Evolutionary conservation across 2,797 vertebrate species (phyloP).

Genomic region (Heliangelus exortis): DNA sequence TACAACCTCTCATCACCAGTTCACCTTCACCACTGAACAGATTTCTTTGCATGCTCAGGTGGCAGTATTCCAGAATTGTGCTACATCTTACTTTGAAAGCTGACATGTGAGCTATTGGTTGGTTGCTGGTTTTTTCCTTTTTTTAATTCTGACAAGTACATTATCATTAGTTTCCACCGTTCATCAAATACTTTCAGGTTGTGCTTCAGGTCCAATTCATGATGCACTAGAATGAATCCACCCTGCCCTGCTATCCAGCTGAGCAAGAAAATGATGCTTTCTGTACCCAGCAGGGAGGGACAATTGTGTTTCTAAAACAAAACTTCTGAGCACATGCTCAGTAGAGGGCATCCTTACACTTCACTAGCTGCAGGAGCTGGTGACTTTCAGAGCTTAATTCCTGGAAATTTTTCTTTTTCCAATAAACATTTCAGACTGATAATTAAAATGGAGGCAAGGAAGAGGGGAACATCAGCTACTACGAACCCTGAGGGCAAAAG

Average conservation of each 20-base stretch:
- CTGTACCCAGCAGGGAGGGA: background rate
- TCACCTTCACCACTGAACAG: background rate
- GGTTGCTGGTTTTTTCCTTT: background rate
- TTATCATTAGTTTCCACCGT: background rate
- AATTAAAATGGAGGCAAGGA: constrained; percentile 38
- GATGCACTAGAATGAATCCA: background rate
- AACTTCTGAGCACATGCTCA: background rate
- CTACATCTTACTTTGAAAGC: background rate
- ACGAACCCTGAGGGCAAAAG: constrained; percentile 43
- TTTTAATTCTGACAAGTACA: background rate
- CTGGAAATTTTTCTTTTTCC: constrained; percentile 44
- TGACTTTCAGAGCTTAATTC: background rate
- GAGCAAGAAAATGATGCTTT: background rate
- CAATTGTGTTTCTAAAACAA: background rate
- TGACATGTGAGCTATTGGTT: background rate
- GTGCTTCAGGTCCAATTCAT: background rate
- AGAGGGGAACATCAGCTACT: background rate
- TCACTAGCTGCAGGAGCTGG: background rate
- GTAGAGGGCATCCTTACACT: constrained; percentile 66
- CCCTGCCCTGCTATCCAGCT: background rate
- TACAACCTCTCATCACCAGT: background rate
- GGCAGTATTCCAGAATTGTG: background rate
- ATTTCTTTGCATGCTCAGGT: background rate
- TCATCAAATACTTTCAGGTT: background rate
- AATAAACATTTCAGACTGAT: constrained; percentile 64